Conservation (phyloP, 2,113 vertebrate species). For the Platysternon megacephalum region DNA sequence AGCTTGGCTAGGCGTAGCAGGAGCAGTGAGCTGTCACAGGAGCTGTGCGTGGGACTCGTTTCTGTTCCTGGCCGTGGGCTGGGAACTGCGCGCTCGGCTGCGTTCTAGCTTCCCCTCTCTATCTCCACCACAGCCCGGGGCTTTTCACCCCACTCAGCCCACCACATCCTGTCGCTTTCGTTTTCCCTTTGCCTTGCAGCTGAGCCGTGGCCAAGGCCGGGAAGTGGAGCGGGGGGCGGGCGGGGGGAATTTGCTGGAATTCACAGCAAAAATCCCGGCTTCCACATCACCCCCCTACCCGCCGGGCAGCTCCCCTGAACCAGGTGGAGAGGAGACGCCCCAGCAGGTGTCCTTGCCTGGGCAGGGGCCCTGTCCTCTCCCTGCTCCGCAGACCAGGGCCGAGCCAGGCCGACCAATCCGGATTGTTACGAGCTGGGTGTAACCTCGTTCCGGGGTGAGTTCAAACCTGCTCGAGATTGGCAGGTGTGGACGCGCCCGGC, state of each 20-base stretch:
- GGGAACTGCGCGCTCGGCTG: neutral
- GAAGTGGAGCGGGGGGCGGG: too few species aligned
- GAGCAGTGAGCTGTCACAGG: neutral
- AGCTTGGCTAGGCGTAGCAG: neutral
- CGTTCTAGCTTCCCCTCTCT: neutral
- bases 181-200: neutral
- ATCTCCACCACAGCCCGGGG: neutral
- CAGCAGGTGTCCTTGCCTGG: neutral
- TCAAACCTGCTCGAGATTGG: neutral
- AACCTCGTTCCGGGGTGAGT: too few species aligned
- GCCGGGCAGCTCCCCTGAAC: neutral
- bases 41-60: neutral
- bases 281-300: neutral
- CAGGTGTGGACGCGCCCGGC: neutral
- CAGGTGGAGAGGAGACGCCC: neutral
- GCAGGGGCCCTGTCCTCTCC: too few species aligned
- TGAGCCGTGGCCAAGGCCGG: too few species aligned
- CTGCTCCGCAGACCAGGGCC: too few species aligned
- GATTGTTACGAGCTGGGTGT: too few species aligned
- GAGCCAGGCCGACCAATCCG: too few species aligned
- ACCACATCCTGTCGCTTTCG: neutral
- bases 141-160: neutral
- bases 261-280: neutral
- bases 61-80: neutral
- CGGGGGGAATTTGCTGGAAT: neutral